Base-by-base conservation (phyloP, 2,888 invertebrate genomes). In the Adelphocoris suturalis region DNA sequence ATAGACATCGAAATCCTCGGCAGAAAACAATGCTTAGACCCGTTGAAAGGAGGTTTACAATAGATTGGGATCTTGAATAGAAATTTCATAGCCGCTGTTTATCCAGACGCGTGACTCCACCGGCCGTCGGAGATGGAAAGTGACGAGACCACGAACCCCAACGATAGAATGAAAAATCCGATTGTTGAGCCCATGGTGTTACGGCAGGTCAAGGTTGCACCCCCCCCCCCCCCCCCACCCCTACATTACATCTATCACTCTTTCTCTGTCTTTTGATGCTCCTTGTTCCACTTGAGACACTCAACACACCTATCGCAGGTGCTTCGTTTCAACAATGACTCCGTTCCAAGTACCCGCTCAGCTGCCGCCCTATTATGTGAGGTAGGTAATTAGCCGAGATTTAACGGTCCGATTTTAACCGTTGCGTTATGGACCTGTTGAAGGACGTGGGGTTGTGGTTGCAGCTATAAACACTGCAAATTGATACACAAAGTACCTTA, bases 221-320 rank as follows among this genome's bases (percentile, higher is more conserved):
- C 12, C 23, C 23, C 68, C 68, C 68, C 68, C 37, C 37, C 37
- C 37, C 37, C 37, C 37, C 37, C 2, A 4, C 37, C 7, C 37
- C 37, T 2, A 7, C 37, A 37, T n/a, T n/a, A n/a, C n/a, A 37
- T 37, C 37, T 2, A 4, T 7, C 37, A 4, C 7, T 37, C 37
- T 37, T 2, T 37, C 37, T 68, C 23, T 3, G 68, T 68, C 23
- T 68, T 68, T 68, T 68, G 68, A 68, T 68, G 12, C 68, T 68
- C 23, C 68, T 12, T 68, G 68, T 68, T 68, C 68, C 68, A 68
- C 23, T 68, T 68, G 61, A 61, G 61, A 61, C 61, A 19, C 12
- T 23, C n/a, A n/a, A 7, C 16, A n/a, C 57, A n/a, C 57, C 16
- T 68, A 9, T 12, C 68, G 23, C 68, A 68, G 68, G 68, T 68